These are phyloP conservation scores for Plutella xylostella DNA, from an alignment of 2,888 invertebrate species.

Conservation along the genomic window DNA sequence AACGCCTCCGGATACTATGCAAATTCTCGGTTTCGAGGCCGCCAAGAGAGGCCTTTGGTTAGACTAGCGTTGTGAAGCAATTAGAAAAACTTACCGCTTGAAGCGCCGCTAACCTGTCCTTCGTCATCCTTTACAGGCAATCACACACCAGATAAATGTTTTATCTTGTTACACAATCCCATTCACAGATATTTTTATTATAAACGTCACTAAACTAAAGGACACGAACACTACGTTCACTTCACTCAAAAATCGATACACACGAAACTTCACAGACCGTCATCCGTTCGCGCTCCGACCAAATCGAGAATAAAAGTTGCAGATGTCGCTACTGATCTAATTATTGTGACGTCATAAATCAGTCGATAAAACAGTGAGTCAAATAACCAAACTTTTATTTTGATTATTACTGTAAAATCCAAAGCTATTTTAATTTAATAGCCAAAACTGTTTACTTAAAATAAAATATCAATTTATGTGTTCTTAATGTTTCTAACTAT, in stretches of 20 bases:
- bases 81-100: conserved; percentile 82
- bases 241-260: conserved; percentile 85
- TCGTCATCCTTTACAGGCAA: conserved; percentile 84
- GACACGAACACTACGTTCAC: conserved; percentile 77
- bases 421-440: not conserved
- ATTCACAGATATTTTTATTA: conserved; percentile 81
- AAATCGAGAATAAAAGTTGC: conserved; percentile 25
- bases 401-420: not conserved
- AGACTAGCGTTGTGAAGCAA: conserved; percentile 33
- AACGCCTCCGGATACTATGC: conserved; percentile 29
- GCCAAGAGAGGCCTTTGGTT: conserved; percentile 50
- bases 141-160: conserved; percentile 76
- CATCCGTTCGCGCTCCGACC: conserved; percentile 47
- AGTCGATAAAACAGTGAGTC: conserved; percentile 37
- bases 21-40: conserved; percentile 55
- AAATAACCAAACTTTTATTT: not conserved
- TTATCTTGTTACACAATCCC: conserved; percentile 79
- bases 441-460: not conserved
- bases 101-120: conserved; percentile 97
- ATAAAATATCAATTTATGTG: not conserved
- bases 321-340: conserved; percentile 39
- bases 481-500: not conserved
- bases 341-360: conserved; percentile 15
- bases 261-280: conserved; percentile 65
- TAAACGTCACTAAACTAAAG: conserved; percentile 79